Evolutionary conservation across 2,888 invertebrate genomes (phyloP), one percentile per base, ranked within the genome.

Genomic region (Watsonalla cultraria): DNA sequence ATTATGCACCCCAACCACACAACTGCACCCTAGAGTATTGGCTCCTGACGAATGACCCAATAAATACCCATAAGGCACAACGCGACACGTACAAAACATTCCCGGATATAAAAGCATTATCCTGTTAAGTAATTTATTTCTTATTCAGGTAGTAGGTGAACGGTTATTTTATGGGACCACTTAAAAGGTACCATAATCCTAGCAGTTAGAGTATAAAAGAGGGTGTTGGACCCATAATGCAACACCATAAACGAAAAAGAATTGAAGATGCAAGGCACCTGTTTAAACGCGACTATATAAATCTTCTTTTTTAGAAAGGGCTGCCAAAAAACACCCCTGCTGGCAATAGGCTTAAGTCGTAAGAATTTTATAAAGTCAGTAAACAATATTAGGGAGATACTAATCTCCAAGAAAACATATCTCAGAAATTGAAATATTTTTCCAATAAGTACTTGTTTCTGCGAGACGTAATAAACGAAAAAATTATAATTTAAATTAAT

Each of bases 81-180:
- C 77, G 86, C 80, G 85, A 88, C 89, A 89, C 89, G 89, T 84
- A 84, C 88, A 82, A 83, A 86, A 86, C 87, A 88, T 88, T 86
- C 78, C 74, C 64, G 76, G 81, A 80, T 81, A 85, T 89, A 86
- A 88, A 89, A 89, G 90, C 86, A 87, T 89, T 89, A 89, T 88
- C 84, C 84, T 84, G 85, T 88, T 85, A 85, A 85, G 86, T 89
- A 90, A 90, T 90, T 89, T 90, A 90, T 90, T 88, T 88, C 86
- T 80, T 84, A 82, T 86, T 83, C 82, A 86, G 86, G 87, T 86
- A 86, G 78, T 75, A 75, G 77, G 74, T 76, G 80, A 80, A 82
- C 84, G 76, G 78, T 82, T 86, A 83, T 85, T 90, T 90, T 89
- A 89, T 88, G 80, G 80, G 64, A 68, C 81, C 84, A 87, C 87